Conservation (phyloP, 2,113 vertebrate genomes). For the Mirounga angustirostris region DNA sequence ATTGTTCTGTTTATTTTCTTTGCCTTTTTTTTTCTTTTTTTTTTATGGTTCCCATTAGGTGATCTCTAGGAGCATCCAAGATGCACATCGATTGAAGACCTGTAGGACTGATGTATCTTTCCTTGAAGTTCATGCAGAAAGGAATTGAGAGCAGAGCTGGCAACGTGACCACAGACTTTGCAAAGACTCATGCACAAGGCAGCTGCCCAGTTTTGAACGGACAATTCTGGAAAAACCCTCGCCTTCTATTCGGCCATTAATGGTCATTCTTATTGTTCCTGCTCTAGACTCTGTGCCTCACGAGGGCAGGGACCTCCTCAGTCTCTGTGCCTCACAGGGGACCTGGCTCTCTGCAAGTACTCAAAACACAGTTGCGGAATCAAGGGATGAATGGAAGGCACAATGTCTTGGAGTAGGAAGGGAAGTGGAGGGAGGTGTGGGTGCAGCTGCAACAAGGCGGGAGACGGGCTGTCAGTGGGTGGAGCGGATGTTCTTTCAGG, state of each 20-base stretch:
- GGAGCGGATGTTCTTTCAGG: background rate
- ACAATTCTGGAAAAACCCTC: background rate
- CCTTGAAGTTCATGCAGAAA: background rate
- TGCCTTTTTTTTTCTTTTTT: background rate
- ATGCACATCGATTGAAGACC: background rate
- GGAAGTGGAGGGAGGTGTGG: too few species aligned
- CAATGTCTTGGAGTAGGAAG: too few species aligned
- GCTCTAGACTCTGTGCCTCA: background rate
- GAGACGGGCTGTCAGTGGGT: background rate
- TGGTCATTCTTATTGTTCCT: background rate
- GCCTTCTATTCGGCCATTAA: background rate
- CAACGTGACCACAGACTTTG: rapidly evolving
- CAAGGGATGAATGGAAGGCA: background rate
- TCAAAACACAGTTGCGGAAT: background rate
- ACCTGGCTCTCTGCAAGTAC: rapidly evolving
- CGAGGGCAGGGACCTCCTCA: background rate
- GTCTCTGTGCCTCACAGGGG: background rate
- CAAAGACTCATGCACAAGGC: rapidly evolving
- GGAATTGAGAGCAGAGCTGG: background rate
- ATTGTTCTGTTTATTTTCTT: background rate
- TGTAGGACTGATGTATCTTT: background rate
- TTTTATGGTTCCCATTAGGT: background rate
- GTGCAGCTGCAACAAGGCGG: rapidly evolving
- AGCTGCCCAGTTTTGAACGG: background rate
- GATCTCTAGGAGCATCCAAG: background rate